These are phyloP conservation scores for Apoda limacodes DNA, from an alignment of 2,888 invertebrate species.

Conservation along the genomic window DNA sequence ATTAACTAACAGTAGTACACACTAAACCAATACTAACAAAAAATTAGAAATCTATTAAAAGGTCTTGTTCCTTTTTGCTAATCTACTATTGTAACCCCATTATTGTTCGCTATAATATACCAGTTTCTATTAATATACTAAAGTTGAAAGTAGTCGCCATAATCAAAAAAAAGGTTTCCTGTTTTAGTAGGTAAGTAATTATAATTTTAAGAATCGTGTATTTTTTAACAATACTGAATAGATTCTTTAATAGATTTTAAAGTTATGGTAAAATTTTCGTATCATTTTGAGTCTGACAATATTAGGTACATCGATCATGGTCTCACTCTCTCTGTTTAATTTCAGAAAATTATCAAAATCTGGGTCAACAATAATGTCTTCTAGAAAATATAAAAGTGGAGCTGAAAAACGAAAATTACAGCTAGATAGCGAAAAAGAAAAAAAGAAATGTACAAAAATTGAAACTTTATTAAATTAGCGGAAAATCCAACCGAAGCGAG, in stretches of 20 bases:
- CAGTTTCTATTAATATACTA: too few species aligned
- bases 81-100: too few species aligned
- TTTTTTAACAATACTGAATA: not conserved
- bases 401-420: constrained; percentile 5
- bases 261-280: not conserved
- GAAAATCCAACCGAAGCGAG: constrained; percentile 1
- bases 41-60: too few species aligned
- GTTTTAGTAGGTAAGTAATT: too few species aligned
- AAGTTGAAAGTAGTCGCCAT: too few species aligned
- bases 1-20: too few species aligned
- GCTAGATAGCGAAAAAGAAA: constrained; percentile 4
- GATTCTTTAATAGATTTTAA: not conserved
- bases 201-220: not conserved
- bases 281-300: not conserved
- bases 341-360: not conserved
- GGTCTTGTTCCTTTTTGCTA: too few species aligned
- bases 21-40: too few species aligned
- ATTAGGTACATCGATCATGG: not conserved
- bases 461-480: constrained; percentile 1
- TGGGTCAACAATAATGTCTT: not conserved
- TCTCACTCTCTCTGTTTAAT: constrained; percentile 1
- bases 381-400: constrained; percentile 6
- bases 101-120: too few species aligned
- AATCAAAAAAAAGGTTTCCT: too few species aligned
- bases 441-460: constrained; percentile 3